A percentile compares a stretch with the other conserved stretches of the same genome.
phyloP scores from a whole-genome alignment of 2,888 invertebrate species.

The Scaptomyza cyrtandrae region DNA sequence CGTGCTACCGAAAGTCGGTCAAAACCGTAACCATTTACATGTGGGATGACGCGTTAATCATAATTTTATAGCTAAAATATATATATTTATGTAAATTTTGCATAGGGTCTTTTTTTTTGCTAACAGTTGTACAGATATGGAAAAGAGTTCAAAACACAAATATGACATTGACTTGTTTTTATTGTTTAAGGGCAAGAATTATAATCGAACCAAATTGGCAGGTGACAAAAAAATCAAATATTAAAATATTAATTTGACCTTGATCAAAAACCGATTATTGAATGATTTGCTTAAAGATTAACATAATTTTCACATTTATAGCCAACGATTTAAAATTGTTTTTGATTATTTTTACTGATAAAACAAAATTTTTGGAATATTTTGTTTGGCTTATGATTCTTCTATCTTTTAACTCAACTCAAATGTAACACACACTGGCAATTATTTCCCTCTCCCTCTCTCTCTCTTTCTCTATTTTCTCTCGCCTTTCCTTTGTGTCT shows the following conservation, averaged over 20 bases:
- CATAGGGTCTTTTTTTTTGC: constrained; percentile 8
- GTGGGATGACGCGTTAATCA: constrained; percentile 51
- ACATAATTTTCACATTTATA: constrained; percentile 38
- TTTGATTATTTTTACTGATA: background rate
- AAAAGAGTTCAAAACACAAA: background rate
- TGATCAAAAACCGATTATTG: constrained; percentile 14
- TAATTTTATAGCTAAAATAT: constrained; percentile 30
- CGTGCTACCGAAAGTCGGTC: constrained; percentile 51
- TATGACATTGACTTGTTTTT: constrained; percentile 5
- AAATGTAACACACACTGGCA: constrained; percentile 6
- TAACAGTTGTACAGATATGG: background rate
- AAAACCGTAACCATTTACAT: constrained; percentile 36
- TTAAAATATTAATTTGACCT: constrained; percentile 24
- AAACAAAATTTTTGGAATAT: background rate
- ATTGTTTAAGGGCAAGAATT: constrained; percentile 4
- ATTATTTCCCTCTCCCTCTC: background rate
- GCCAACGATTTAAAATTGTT: constrained; percentile 7
- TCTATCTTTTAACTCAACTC: background rate
- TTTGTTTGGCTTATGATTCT: background rate
- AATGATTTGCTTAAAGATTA: constrained; percentile 24
- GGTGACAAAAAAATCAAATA: constrained; percentile 20
- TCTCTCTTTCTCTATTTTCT: too few species aligned
- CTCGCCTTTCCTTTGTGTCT: background rate
- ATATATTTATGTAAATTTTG: constrained; percentile 17
- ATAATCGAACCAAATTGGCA: constrained; percentile 9